phyloP scores from a whole-genome alignment of 2,113 vertebrate genomes.

The Gyps fulvus region DNA sequence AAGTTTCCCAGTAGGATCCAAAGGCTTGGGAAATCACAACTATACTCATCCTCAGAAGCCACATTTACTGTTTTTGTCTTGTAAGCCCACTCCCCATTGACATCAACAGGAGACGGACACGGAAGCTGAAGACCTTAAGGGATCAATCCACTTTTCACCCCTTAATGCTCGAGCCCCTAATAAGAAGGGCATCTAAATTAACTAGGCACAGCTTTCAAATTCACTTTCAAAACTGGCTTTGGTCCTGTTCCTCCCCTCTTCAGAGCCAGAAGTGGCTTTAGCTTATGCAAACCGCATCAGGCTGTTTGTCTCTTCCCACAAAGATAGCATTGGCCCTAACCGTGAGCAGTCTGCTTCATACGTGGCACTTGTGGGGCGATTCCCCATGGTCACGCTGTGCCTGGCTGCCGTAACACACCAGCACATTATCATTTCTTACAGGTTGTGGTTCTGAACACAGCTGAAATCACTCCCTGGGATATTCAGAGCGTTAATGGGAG shows the following conservation, averaged over 20 bases:
- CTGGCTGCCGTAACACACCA: background rate
- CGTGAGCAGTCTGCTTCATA: background rate
- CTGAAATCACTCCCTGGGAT: background rate
- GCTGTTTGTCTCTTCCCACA: background rate
- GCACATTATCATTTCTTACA: background rate
- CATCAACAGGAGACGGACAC: background rate
- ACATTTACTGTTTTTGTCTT: background rate
- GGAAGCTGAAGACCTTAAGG: background rate
- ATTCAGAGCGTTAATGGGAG: background rate
- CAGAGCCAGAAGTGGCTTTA: background rate
- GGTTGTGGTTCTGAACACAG: background rate
- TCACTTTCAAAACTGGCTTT: background rate
- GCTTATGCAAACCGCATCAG: background rate
- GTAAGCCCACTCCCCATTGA: background rate
- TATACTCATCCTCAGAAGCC: background rate
- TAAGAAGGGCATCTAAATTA: background rate
- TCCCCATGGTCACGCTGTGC: background rate
- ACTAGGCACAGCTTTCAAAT: background rate
- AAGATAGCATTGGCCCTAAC: background rate
- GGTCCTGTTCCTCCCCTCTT: background rate
- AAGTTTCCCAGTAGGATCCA: background rate
- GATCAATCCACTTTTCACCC: background rate
- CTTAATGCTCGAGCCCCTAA: background rate
- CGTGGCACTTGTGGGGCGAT: background rate
- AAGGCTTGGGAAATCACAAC: background rate